Percentiles rank a stretch among this genome's conserved stretches.
Conservation (phyloP, 2,797 vertebrate species). For the Novumbra hubbsi region DNA sequence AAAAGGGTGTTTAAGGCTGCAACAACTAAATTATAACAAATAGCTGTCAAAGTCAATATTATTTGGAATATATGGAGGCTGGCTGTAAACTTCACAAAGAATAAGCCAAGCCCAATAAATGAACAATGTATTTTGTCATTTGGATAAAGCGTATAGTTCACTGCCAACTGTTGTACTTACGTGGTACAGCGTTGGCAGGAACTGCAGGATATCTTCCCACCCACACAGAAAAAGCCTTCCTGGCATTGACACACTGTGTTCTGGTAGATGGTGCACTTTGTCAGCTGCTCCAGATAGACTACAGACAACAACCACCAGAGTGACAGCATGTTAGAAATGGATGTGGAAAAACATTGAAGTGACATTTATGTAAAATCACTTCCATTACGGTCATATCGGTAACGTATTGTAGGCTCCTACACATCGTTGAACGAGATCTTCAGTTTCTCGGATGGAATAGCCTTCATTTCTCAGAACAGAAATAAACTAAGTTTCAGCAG, state of each 20-base stretch:
- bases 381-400: too few relatives aligned
- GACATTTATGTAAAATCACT: not conserved
- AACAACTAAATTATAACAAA: too few relatives aligned
- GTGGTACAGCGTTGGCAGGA: slow-evolving; percentile 50
- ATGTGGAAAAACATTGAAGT: not conserved
- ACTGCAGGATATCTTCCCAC: not conserved
- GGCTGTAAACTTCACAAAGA: not conserved
- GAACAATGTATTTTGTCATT: too few relatives aligned
- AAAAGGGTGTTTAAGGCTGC: not conserved
- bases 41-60: not conserved
- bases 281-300: slow-evolving; percentile 45
- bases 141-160: not conserved
- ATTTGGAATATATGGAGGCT: not conserved
- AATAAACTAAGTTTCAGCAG: too few relatives aligned
- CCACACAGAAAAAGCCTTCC: slow-evolving; percentile 47
- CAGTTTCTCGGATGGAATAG: too few relatives aligned
- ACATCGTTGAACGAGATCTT: too few relatives aligned
- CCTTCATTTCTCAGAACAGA: too few relatives aligned
- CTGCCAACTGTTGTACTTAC: slow-evolving; percentile 50
- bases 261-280: not conserved
- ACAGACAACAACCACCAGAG: slow-evolving; percentile 15
- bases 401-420: too few relatives aligned
- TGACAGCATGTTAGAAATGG: not conserved
- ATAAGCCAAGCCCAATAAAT: not conserved
- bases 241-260: slow-evolving; percentile 61